phyloP scores from a whole-genome alignment of 2,113 vertebrate genomes.

The Urocolius indicus region DNA sequence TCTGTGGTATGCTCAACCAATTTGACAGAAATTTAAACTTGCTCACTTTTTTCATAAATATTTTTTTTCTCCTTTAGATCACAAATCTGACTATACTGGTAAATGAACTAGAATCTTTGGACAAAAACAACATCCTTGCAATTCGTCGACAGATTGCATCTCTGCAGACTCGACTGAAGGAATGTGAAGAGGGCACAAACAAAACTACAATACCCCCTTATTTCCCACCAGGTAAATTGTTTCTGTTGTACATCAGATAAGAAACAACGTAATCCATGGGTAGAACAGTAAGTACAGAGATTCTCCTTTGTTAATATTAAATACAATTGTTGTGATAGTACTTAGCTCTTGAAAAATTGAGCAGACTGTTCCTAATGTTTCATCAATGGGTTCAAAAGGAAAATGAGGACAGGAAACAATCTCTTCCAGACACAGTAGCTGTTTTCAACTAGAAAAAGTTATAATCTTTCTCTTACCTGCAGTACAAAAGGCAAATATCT shows the following conservation, averaged over 20 bases:
- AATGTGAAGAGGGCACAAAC: conserved; percentile 58
- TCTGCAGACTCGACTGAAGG: conserved; percentile 70
- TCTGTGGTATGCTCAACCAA: conserved; percentile 26
- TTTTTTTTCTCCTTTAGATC: conserved; percentile 72
- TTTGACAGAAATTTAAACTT: conserved; percentile 27
- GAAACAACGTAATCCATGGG: background rate
- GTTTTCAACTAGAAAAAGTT: background rate
- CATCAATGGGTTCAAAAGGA: background rate
- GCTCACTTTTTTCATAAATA: conserved; percentile 31
- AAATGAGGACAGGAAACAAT: background rate
- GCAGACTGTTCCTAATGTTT: background rate
- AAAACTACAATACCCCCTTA: background rate
- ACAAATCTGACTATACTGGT: conserved; percentile 79
- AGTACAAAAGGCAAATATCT: background rate
- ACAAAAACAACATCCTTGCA: conserved; percentile 78
- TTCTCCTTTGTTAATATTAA: conserved; percentile 19
- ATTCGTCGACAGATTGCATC: conserved; percentile 71
- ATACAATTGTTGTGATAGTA: background rate
- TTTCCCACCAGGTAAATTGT: conserved; percentile 68
- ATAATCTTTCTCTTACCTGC: background rate
- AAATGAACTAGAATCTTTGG: conserved; percentile 73
- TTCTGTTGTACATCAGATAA: background rate
- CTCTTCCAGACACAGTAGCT: background rate
- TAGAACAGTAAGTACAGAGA: background rate
- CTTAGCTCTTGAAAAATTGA: conserved; percentile 7